A percentile compares a stretch with the other conserved stretches of the same genome.
phyloP scores from a whole-genome alignment of 2,113 vertebrate genomes.

The Aptenodytes patagonicus region DNA sequence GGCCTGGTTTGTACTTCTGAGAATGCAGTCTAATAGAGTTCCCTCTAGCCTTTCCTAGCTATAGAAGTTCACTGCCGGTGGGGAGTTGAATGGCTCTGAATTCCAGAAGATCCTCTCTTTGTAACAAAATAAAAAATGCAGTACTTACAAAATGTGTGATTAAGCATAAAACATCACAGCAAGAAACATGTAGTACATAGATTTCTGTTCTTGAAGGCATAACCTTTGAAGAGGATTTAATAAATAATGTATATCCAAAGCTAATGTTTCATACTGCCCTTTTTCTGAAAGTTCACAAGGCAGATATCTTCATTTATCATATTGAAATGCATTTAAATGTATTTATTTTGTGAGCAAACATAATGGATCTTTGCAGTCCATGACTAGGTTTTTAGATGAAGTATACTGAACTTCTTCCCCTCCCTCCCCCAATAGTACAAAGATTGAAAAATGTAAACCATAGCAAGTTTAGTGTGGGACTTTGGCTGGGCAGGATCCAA shows the following conservation, averaged over 20 bases:
- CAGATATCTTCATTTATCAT: not conserved
- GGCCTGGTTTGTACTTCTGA: not conserved
- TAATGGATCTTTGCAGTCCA: not conserved
- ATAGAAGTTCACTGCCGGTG: accelerated
- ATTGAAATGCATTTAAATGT: not conserved
- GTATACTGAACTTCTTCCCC: not conserved
- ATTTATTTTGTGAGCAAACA: not conserved
- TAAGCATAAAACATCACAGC: not conserved
- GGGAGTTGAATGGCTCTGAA: not conserved
- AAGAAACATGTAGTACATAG: not conserved
- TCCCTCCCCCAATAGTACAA: not conserved
- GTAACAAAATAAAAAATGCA: not conserved
- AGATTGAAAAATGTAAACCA: not conserved
- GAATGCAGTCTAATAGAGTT: not conserved
- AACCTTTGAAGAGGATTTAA: constrained; percentile 5
- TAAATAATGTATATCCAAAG: constrained; percentile 6
- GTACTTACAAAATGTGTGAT: not conserved
- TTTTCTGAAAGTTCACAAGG: not conserved
- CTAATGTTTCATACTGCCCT: not conserved
- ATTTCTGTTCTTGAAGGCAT: not conserved
- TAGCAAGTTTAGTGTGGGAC: not conserved
- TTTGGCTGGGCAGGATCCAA: not conserved
- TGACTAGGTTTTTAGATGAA: not conserved
- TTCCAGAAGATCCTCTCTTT: not conserved
- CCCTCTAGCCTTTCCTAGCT: not conserved